phyloP scores from a whole-genome alignment of 2,888 invertebrate genomes.

The Lycocerus yunnanus region DNA sequence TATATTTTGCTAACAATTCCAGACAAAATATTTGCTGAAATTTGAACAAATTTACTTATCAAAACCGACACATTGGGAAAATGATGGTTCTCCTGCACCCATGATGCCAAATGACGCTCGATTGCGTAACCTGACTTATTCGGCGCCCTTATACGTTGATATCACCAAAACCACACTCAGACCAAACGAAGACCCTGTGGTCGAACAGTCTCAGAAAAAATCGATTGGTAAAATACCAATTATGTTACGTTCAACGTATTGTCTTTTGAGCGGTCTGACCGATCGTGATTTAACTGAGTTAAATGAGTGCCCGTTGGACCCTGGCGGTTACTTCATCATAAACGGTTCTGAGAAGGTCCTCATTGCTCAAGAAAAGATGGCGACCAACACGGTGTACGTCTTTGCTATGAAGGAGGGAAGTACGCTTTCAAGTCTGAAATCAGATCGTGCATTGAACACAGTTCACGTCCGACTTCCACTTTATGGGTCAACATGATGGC shows the following conservation, averaged over 20 bases:
- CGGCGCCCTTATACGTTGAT: constrained; percentile 98
- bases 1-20: constrained; percentile 13
- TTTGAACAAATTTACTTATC: constrained; percentile 99
- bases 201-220: constrained; percentile 76
- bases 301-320: constrained; percentile 98
- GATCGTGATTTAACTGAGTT: constrained; percentile 99
- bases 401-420: constrained; percentile 99
- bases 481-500: constrained; percentile 99
- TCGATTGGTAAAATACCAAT: constrained; percentile 95
- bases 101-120: constrained; percentile 99
- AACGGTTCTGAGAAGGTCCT: constrained; percentile 94
- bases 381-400: constrained; percentile 99
- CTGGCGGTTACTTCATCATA: constrained; percentile 99
- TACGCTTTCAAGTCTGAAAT: constrained; percentile 99
- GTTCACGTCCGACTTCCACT: constrained; percentile 95
- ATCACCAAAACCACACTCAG: constrained; percentile 95
- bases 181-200: constrained; percentile 88
- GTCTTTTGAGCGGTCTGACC: constrained; percentile 88
- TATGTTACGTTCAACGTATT: constrained; percentile 98
- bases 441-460: constrained; percentile 90
- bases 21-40: constrained; percentile 89
- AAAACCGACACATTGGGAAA: constrained; percentile 99
- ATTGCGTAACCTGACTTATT: constrained; percentile 94
- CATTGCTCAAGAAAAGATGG: constrained; percentile 99
- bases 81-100: constrained; percentile 98